Percentiles rank a stretch among this genome's conserved stretches.
Conservation (phyloP, 2,113 vertebrate species). For the Xyliphius kryptos region DNA sequence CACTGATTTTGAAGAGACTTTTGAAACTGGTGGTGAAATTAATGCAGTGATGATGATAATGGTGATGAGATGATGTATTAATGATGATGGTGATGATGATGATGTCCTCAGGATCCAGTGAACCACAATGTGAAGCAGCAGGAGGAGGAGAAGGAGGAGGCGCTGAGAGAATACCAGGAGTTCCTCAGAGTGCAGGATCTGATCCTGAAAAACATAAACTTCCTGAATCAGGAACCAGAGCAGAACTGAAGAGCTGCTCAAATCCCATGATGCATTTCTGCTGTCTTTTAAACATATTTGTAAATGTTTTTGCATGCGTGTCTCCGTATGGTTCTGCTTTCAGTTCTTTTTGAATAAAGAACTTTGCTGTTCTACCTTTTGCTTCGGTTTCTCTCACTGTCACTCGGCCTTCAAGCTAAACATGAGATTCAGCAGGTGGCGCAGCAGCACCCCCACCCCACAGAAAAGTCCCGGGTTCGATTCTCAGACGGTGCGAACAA, state of each 20-base stretch:
- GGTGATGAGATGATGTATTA: not conserved
- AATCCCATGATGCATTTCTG: not conserved
- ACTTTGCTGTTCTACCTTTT: no score
- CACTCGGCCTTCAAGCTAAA: no score
- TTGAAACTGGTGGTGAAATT: not conserved
- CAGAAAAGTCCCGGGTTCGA: no score
- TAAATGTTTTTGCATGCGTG: no score
- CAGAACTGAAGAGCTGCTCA: not conserved
- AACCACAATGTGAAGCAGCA: conserved; percentile 36
- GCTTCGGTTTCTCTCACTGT: no score
- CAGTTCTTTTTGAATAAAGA: no score
- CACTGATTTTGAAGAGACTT: not conserved
- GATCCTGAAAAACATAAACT: conserved; percentile 49
- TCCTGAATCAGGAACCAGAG: conserved; percentile 31
- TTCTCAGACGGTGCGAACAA: no score
- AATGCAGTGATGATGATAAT: not conserved
- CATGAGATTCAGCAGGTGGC: no score
- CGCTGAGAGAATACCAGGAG: conserved; percentile 46
- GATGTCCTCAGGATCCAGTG: conserved; percentile 43
- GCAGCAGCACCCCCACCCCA: no score
- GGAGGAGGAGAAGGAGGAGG: conserved; percentile 49
- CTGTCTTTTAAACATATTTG: not conserved
- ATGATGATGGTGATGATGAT: not conserved
- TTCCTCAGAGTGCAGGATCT: conserved; percentile 58
- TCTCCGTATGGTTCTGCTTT: no score